These are phyloP conservation scores for Mormyrops boulengeri DNA, from an alignment of 2,797 vertebrate species.

Conservation along the genomic window DNA sequence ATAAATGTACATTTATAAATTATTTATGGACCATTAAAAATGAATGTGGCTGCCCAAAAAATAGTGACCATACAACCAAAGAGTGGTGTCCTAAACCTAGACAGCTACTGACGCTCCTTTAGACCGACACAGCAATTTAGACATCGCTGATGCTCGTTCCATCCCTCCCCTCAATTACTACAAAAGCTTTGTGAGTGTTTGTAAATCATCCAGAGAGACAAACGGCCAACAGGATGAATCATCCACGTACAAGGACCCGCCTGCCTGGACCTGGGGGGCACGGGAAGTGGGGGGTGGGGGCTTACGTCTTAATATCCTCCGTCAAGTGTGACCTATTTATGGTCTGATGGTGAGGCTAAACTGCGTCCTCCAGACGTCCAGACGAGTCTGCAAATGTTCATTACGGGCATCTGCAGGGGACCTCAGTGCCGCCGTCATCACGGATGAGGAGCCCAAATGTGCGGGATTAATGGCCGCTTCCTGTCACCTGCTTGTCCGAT, in stretches of 20 bases:
- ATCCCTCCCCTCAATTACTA: not conserved
- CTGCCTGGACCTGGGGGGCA: slow-evolving; percentile 24
- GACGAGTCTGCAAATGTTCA: slow-evolving; percentile 4
- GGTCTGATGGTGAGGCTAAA: slow-evolving; percentile 27
- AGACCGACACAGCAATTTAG: not conserved
- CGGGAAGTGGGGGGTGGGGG: not conserved
- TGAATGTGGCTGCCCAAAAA: not conserved
- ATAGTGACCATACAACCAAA: not conserved
- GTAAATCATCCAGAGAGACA: not conserved
- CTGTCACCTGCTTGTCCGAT: not conserved
- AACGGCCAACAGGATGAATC: slow-evolving; percentile 13
- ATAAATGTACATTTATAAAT: not conserved
- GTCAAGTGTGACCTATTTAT: slow-evolving; percentile 39
- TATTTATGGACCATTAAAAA: not conserved
- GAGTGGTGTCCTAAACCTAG: not conserved
- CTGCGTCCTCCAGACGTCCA: slow-evolving; percentile 27
- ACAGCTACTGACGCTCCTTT: not conserved
- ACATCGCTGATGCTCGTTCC: not conserved
- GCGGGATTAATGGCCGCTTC: not conserved
- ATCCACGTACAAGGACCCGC: slow-evolving; percentile 27
- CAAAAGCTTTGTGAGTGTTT: not conserved
- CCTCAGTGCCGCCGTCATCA: not conserved
- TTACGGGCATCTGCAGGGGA: not conserved
- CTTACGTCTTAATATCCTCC: slow-evolving; percentile 26
- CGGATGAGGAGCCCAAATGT: not conserved